Base-by-base conservation (phyloP, 2,888 invertebrate genomes). In the Drosophila subquinaria region DNA sequence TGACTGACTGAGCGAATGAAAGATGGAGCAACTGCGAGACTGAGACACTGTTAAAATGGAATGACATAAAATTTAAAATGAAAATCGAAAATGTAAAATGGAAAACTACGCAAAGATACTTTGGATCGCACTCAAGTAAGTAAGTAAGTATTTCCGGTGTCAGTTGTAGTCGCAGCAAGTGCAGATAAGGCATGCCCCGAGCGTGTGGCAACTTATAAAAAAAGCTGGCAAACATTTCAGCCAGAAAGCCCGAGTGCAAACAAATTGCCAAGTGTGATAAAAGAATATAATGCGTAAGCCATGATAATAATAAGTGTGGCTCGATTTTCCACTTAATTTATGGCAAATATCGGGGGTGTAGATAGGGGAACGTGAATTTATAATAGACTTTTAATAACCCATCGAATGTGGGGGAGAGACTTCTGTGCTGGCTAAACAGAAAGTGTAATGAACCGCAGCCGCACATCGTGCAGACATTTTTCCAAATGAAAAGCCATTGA, bases 381-480 rank as follows among this genome's bases (percentile, higher is more conserved):
- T 88, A 84, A 84, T 84, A 87, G 87, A 88, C 89, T 88, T 86
- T 84, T 86, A 84, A 84, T 88, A 84, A 84, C 57, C 79, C 72
- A 69, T 50, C 79, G 56, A 64, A 62, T 30, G 56, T 17, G 23
- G n/a, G 50, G 27, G 52, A 13, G 4, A 17, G 20, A 2, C 27
- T 5, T 51, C 17, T 40, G 17, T 38, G 42, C 42, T 35, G 64
- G 80, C 87, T 82, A 82, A 83, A 88, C 87, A 88, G 83, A 83
- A 86, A 84, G 83, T 84, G 89, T 83, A 88, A 88, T 84, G 89
- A 84, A 88, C 89, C 87, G 89, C 83, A 88, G 87, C 69, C 71
- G 78, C 81, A 73, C 87, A 83, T 76, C 83, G 78, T 75, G 88
- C 89, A 83, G 89, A 86, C 89, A 88, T 86, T 84, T 83, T 83